Percentiles rank a stretch among this genome's conserved stretches.
These are phyloP conservation scores for Phoxinus phoxinus DNA, from an alignment of 2,113 vertebrate species.

Conservation along the genomic window DNA sequence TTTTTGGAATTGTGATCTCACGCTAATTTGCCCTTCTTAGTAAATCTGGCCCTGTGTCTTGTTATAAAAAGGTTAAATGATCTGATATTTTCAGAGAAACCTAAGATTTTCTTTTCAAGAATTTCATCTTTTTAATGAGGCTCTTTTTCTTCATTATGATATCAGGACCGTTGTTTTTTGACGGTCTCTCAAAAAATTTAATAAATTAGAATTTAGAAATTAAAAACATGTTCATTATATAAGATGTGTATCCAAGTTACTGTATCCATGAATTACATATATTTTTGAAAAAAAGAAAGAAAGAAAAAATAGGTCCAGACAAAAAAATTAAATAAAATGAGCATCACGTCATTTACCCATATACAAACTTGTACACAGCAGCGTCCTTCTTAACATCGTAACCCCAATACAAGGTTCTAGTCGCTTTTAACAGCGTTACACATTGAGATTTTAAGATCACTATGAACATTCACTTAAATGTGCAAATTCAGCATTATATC, in stretches of 20 bases:
- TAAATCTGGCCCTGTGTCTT: background rate
- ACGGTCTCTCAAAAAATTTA: background rate
- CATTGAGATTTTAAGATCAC: background rate
- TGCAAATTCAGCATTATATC: background rate
- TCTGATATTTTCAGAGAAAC: background rate
- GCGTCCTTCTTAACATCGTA: background rate
- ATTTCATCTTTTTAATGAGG: background rate
- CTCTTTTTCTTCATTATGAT: background rate
- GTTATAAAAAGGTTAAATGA: background rate
- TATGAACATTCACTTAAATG: background rate
- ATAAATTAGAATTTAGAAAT: background rate
- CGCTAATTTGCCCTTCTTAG: too few species aligned
- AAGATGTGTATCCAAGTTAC: background rate
- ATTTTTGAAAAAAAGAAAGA: background rate
- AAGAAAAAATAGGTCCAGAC: background rate
- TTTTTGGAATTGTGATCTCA: too few species aligned
- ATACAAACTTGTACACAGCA: background rate
- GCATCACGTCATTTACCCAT: background rate
- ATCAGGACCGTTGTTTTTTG: background rate
- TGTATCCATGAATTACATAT: background rate
- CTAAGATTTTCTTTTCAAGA: background rate
- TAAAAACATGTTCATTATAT: background rate
- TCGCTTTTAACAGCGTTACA: background rate
- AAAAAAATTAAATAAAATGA: background rate
- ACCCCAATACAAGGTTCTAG: background rate